phyloP scores from a whole-genome alignment of 2,888 invertebrate species.

The Smittia aterrima region DNA sequence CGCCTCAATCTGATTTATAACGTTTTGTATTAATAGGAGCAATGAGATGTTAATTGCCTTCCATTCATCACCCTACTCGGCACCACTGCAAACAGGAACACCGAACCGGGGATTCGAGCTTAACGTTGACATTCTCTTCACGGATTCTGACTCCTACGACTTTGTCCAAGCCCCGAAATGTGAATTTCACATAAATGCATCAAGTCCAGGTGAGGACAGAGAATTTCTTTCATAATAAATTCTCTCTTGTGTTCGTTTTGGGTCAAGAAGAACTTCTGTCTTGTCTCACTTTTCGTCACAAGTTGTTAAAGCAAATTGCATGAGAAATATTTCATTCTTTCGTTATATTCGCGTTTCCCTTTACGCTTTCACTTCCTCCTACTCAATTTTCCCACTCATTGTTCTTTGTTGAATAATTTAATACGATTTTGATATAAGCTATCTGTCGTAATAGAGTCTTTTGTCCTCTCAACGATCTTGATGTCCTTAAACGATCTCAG shows the following conservation, averaged over 20 bases:
- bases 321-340: too few relatives aligned
- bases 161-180: conserved; percentile 66
- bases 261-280: too few relatives aligned
- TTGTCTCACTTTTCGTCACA: too few relatives aligned
- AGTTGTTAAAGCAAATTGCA: too few relatives aligned
- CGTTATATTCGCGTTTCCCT: too few relatives aligned
- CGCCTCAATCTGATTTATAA: not conserved
- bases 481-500: not conserved
- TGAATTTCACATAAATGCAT: conserved; percentile 75
- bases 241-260: not conserved
- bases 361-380: too few relatives aligned
- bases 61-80: conserved; percentile 79
- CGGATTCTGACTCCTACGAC: conserved; percentile 82
- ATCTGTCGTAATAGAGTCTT: conserved; percentile 1
- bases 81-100: conserved; percentile 66
- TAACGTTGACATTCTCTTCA: conserved; percentile 83
- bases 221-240: not conserved
- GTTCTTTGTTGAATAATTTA: conserved; percentile 20
- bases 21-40: conserved; percentile 55
- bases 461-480: not conserved
- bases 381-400: not conserved
- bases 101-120: conserved; percentile 79
- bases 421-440: conserved; percentile 39
- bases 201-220: conserved; percentile 55
- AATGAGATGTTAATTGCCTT: conserved; percentile 85